phyloP scores from a whole-genome alignment of 2,888 invertebrate genomes.

The Andrena hattorfiana region DNA sequence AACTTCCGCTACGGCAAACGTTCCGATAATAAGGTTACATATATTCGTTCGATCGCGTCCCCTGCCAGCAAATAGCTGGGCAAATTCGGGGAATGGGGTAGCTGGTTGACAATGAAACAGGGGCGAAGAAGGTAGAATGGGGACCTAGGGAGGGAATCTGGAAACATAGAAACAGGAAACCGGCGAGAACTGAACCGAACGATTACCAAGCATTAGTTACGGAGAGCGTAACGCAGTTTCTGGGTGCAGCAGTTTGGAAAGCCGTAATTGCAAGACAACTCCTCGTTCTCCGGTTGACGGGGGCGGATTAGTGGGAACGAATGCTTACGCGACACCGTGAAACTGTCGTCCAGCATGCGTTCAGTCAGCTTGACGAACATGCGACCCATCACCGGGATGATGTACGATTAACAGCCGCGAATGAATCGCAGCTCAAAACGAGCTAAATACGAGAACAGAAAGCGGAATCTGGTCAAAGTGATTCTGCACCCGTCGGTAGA shows the following conservation, averaged over 20 bases:
- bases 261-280: constrained; percentile 68
- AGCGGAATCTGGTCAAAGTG: not conserved
- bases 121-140: not conserved
- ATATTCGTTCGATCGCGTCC: constrained; percentile 26
- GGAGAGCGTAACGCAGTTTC: constrained; percentile 49
- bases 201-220: constrained; percentile 63
- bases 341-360: constrained; percentile 52
- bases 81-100: constrained; percentile 22
- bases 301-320: constrained; percentile 59
- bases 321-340: constrained; percentile 65
- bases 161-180: constrained; percentile 43
- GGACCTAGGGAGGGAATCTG: not conserved
- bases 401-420: constrained; percentile 53
- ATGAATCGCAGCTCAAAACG: not conserved
- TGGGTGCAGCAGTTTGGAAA: constrained; percentile 59
- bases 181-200: constrained; percentile 55
- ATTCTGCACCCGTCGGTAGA: not conserved
- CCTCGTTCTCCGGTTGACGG: constrained; percentile 48
- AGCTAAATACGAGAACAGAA: not conserved
- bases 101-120: constrained; percentile 33
- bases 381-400: constrained; percentile 61
- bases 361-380: constrained; percentile 59
- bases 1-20: constrained; percentile 31
- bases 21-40: constrained; percentile 42
- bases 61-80: constrained; percentile 33